Evolutionary conservation across 2,113 vertebrate species (phyloP), one percentile per base, ranked within the genome.

Genomic region (Hippolais icterina): DNA sequence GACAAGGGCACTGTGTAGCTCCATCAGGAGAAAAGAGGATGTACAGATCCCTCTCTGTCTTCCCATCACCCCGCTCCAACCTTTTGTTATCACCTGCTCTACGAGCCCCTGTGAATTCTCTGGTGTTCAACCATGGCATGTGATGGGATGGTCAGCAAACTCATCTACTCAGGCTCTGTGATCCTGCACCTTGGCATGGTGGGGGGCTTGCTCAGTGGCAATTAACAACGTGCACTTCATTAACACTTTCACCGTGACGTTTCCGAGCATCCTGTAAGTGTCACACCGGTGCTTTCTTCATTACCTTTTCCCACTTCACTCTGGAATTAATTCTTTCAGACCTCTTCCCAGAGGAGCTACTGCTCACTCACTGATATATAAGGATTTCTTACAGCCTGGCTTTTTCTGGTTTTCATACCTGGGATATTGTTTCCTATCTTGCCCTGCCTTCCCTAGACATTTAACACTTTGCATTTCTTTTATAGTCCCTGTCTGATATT

Each of bases 381-480:
- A 84, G 56, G 33, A 61, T 85, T 90, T 89, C 66, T 85, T 95
- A 86, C 50, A 76, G 52, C 31, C 37, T 44, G 11, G 5, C 39
- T 94, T 95, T 83, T 81, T 71, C 33, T 78, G 57, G 15, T 80
- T 94, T 97, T 95, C 61, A 28, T 94, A 85, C 66, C 66, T 71
- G 49, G 41, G 77, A 50, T 84, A 59, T 89, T 74, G 81, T 91
- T 85, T 81, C 54, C 47, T 54, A 47, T 74, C 61, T 83, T 66
- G 25, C 42, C 33, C 25, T 69, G 19, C 57, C 59, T 50, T 88
- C 60, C 56, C 61, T 84, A 76, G 89, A 44, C 49, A 78, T 50
- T 86, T 80, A 83, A 70, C 12, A n/a, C 33, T 81, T 94, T 49
- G 52, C 10, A 12, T 95, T 92, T 96, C 39, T 63, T 93, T 89